These are phyloP conservation scores for Lacerta viridis DNA, from an alignment of 2,797 vertebrate species.

Conservation along the genomic window DNA sequence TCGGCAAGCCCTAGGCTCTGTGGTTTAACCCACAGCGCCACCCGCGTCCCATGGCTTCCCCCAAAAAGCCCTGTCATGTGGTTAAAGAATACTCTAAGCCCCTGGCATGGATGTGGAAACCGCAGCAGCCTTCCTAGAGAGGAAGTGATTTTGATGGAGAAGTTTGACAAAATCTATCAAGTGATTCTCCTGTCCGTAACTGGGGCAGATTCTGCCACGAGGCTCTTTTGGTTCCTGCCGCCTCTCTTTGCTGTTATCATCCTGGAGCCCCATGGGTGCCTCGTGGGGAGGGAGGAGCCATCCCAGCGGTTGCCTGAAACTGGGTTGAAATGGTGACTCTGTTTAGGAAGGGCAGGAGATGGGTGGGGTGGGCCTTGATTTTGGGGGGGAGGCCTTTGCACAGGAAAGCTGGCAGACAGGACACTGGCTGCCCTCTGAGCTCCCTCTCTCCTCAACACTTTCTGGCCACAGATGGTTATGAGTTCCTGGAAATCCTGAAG, in stretches of 20 bases:
- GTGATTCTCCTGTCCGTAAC: not conserved
- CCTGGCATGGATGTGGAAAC: not conserved
- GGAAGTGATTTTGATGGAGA: not conserved
- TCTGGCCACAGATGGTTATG: constrained; percentile 85
- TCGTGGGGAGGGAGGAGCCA: not conserved
- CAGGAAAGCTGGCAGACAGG: too few species aligned
- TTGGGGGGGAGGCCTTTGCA: not conserved
- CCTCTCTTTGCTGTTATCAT: not conserved
- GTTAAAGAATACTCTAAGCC: too few species aligned
- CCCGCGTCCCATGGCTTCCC: too few species aligned
- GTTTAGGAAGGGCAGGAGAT: not conserved
- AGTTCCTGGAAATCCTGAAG: constrained; percentile 94
- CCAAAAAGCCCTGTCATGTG: too few species aligned
- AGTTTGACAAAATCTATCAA: not conserved
- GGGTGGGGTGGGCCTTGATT: not conserved
- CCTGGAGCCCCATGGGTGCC: not conserved
- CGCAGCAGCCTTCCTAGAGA: not conserved
- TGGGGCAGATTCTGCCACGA: not conserved
- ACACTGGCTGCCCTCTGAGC: accelerated
- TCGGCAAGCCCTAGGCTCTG: too few species aligned
- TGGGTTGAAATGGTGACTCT: not conserved
- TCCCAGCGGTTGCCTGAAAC: not conserved
- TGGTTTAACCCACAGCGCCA: too few species aligned
- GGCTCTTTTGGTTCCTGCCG: not conserved
- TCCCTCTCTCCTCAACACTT: not conserved